These are phyloP conservation scores for Epirrhoe tristata DNA, from an alignment of 2,888 invertebrate species.

Conservation along the genomic window DNA sequence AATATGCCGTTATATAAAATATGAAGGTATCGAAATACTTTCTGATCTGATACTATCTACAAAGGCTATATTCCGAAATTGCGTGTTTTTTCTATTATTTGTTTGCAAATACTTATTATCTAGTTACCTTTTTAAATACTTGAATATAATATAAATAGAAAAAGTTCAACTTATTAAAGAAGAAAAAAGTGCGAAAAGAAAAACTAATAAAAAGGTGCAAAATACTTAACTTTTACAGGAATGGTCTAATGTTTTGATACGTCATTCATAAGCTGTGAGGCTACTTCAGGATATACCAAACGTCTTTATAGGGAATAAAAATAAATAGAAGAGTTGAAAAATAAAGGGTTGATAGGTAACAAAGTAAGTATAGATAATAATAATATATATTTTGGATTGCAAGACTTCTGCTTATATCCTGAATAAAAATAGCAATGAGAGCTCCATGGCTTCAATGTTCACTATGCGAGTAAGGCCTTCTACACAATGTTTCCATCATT, in stretches of 20 bases:
- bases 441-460: conserved; percentile 33
- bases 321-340: conserved; percentile 19
- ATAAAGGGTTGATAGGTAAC: conserved; percentile 21
- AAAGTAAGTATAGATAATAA: too few relatives aligned
- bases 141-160: conserved; percentile 25
- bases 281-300: conserved; percentile 46
- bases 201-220: conserved; percentile 26
- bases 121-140: conserved; percentile 5
- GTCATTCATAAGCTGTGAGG: conserved; percentile 38
- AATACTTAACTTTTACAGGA: conserved; percentile 26
- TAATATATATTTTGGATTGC: conserved; percentile 9
- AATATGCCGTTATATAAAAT: background rate
- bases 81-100: conserved; percentile 15
- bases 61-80: conserved; percentile 12
- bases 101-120: conserved; percentile 17
- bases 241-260: conserved; percentile 31
- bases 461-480: conserved; percentile 37
- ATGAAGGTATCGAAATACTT: background rate
- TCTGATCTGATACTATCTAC: conserved; percentile 8
- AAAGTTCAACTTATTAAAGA: conserved; percentile 32
- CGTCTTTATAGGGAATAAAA: conserved; percentile 36
- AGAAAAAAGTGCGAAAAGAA: conserved; percentile 36
- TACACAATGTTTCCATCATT: conserved; percentile 38
- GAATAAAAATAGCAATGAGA: conserved; percentile 40
- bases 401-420: conserved; percentile 46